Base-by-base conservation (phyloP, 2,113 vertebrate genomes). In the Apodemus sylvaticus region DNA sequence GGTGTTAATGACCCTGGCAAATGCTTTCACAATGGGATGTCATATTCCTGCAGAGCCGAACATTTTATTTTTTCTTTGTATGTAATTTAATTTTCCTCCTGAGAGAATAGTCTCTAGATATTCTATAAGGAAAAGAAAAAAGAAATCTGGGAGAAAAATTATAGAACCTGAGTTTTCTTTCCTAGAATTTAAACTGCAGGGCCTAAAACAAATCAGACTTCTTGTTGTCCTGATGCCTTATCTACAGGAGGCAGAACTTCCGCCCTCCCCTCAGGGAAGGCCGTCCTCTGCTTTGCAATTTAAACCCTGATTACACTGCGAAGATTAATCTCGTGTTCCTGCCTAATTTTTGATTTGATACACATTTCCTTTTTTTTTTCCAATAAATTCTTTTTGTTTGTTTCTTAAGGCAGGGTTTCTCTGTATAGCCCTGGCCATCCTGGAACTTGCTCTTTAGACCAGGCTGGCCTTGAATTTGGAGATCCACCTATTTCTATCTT, bases 51-150 rank as follows among this genome's bases (percentile, higher is more conserved):
- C 81, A 82, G 1, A 77, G 5, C 51, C 39, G 51, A 90, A 22
- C 22, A 77, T 68, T 94, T 91, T 68, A 87, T 26, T 60, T 94
- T 36, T 77, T 83, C 73, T 97, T 95, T 93, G 60, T 19, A 71
- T 95, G 55, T 93, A 83, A 93, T 95, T 97, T 91, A 92, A 70
- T 73, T 96, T 93, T 97, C 58, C 55, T 94, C n/a, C 95, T 86
- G 29, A 89, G 39, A 92, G 51, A 94, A 91, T 93, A 90, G 42
- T 94, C 71, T 96, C 85, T 85, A 94, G 94, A 60, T 93, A 90
- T 68, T 6, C 24, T 89, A 11, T 45, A 85, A 89, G 68, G 45
- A 89, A 90, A 86, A 95, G 64, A 66, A 90, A 83, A 94, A 71
- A 42, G 20, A 24, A 20, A 53, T 77, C 34, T 93, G 31, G 39